These are phyloP conservation scores for Araneus ventricosus DNA, from an alignment of 1,140 invertebrate genomes.

Conservation along the genomic window DNA sequence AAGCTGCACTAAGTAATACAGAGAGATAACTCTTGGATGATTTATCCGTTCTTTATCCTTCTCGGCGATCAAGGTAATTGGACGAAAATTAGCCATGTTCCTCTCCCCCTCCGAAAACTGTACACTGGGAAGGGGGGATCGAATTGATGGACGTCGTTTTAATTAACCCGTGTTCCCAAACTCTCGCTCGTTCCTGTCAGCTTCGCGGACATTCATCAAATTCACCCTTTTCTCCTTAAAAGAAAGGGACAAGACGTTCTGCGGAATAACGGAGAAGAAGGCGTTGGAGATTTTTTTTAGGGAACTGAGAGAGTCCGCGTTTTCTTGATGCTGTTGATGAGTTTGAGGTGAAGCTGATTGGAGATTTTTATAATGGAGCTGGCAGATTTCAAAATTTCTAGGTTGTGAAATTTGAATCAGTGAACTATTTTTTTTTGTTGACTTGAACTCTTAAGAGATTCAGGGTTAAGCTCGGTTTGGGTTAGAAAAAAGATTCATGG, in stretches of 20 bases:
- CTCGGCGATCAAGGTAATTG: not conserved
- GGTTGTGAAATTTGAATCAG: no score
- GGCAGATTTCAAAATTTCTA: no score
- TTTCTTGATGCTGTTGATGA: no score
- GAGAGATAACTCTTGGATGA: not conserved
- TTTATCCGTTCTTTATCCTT: not conserved
- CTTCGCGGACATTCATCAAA: slow-evolving; percentile 7
- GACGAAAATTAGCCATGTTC: not conserved
- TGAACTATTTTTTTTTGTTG: no score
- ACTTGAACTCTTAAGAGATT: no score
- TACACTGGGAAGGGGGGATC: not conserved
- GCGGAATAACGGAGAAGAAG: not conserved
- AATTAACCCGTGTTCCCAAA: slow-evolving; percentile 14
- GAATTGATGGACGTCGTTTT: slow-evolving; percentile 29
- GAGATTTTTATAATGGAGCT: no score
- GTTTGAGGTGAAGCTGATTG: no score
- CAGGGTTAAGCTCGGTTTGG: no score
- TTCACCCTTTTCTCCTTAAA: not conserved
- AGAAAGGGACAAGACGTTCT: not conserved
- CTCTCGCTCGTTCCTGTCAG: not conserved
- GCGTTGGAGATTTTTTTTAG: not conserved
- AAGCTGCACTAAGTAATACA: no score
- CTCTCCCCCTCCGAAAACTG: not conserved
- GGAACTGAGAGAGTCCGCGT: no score
- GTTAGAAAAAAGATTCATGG: no score